phyloP scores from a whole-genome alignment of 2,888 invertebrate genomes.

The Xylocampa areola region DNA sequence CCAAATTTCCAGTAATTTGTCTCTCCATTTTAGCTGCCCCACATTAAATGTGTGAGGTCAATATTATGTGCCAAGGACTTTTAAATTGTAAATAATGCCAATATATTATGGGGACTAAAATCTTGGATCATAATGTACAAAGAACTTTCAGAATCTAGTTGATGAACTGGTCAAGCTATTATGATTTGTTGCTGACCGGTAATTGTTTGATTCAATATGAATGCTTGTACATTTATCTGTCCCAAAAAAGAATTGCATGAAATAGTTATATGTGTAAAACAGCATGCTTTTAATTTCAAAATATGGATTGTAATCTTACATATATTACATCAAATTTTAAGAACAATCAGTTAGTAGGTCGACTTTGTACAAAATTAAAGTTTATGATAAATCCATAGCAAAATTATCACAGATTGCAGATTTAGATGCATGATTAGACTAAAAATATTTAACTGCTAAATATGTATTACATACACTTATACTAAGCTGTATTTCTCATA shows the following conservation, averaged over 20 bases:
- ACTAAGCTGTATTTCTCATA: not conserved
- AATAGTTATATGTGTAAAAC: no score
- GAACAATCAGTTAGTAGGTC: no score
- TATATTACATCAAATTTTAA: no score
- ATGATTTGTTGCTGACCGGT: no score
- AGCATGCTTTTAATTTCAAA: no score
- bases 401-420: no score
- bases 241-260: no score
- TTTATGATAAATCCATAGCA: no score
- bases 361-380: no score
- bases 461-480: not conserved
- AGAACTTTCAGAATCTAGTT: slow-evolving; percentile 39
- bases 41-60: slow-evolving; percentile 47
- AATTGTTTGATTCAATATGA: no score
- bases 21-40: slow-evolving; percentile 32
- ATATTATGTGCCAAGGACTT: slow-evolving; percentile 36
- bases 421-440: not conserved
- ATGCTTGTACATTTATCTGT: no score
- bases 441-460: not conserved
- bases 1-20: slow-evolving; percentile 18
- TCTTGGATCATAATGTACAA: slow-evolving; percentile 37
- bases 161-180: slow-evolving; percentile 21
- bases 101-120: slow-evolving; percentile 30
- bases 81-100: slow-evolving; percentile 37
- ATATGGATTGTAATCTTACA: no score